phyloP scores from a whole-genome alignment of 2,113 vertebrate genomes.

The Himantopus leucocephalus region DNA sequence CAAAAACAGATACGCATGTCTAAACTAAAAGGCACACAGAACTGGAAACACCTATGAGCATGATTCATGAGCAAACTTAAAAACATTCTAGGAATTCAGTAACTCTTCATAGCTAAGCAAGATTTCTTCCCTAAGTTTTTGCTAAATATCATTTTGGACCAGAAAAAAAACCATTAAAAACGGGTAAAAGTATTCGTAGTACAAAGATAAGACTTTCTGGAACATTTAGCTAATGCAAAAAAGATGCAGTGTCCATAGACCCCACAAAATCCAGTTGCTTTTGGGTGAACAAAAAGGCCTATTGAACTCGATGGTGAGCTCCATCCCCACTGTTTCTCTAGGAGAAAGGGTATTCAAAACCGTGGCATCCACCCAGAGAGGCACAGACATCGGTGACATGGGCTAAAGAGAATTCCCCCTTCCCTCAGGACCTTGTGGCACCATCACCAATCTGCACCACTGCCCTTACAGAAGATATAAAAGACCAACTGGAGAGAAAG shows the following conservation, averaged over 20 bases:
- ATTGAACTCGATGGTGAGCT: not conserved
- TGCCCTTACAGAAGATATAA: not conserved
- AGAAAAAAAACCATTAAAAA: not conserved
- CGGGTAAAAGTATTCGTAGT: not conserved
- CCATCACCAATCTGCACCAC: not conserved
- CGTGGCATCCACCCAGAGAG: not conserved
- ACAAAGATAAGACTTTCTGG: not conserved
- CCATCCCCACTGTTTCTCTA: not conserved
- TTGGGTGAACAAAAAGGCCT: not conserved
- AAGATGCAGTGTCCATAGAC: not conserved
- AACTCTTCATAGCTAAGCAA: not conserved
- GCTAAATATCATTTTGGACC: not conserved
- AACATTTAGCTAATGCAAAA: not conserved
- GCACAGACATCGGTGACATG: not conserved
- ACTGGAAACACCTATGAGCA: not conserved
- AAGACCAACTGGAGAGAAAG: not conserved
- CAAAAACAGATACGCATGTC: not conserved
- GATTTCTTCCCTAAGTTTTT: not conserved
- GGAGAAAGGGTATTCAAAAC: not conserved
- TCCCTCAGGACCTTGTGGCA: not conserved
- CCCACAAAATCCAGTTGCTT: not conserved
- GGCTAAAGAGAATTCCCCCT: not conserved
- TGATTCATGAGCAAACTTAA: not conserved
- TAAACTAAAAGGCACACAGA: not conserved
- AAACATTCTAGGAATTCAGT: not conserved